These are phyloP conservation scores for Phytoseiulus persimilis DNA, from an alignment of 2,888 invertebrate genomes.

Conservation along the genomic window DNA sequence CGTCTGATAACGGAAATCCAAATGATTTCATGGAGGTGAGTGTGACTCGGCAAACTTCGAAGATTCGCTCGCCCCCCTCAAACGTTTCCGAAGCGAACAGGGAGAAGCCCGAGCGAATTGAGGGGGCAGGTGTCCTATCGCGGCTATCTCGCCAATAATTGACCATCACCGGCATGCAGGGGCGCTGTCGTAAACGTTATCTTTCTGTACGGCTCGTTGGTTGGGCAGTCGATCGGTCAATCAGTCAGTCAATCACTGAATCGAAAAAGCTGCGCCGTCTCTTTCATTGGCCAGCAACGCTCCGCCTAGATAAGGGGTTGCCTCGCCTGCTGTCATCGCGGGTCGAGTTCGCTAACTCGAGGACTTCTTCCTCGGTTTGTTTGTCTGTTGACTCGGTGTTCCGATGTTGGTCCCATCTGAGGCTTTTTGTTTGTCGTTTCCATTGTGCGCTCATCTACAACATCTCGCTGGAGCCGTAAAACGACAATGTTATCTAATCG, in stretches of 20 bases:
- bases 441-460: neutral
- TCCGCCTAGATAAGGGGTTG: neutral
- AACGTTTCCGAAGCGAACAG: too few species aligned
- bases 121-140: too few species aligned
- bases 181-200: too few species aligned
- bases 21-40: constrained; percentile 37
- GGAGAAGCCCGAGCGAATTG: too few species aligned
- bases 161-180: too few species aligned
- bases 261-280: neutral
- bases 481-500: neutral
- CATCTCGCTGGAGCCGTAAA: neutral
- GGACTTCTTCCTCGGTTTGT: neutral
- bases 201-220: too few species aligned
- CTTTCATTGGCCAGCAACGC: neutral
- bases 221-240: neutral
- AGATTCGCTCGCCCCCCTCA: too few species aligned
- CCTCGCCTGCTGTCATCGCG: neutral
- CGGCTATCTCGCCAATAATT: too few species aligned
- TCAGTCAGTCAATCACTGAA: neutral
- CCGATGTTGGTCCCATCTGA: neutral
- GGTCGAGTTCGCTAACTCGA: neutral
- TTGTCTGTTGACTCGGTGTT: neutral
- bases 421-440: neutral
- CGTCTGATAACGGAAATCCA: constrained; percentile 19
- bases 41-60: neutral